Evolutionary conservation across 2,113 vertebrate genomes (phyloP).

Genomic region (Procavia capensis): DNA sequence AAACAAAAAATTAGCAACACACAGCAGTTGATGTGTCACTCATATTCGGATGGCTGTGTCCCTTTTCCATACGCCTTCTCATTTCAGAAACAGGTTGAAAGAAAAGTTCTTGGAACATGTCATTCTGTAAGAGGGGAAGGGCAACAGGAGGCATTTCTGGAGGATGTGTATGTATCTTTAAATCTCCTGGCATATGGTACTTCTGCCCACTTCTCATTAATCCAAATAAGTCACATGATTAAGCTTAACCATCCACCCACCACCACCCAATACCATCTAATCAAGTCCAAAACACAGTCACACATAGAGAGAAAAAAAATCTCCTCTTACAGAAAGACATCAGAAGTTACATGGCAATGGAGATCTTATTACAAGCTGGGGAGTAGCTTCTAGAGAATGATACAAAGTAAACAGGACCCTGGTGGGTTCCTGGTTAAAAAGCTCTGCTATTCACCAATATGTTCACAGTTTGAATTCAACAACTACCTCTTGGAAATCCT

Average conservation of each 20-base stretch:
- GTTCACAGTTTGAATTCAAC: too few species aligned
- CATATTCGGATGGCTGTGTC: accelerated
- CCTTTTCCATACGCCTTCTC: neutral
- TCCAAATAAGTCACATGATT: neutral
- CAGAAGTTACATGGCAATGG: neutral
- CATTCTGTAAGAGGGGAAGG: neutral
- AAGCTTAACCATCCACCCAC: neutral
- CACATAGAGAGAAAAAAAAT: neutral
- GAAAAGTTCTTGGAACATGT: neutral
- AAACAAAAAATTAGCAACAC: too few species aligned
- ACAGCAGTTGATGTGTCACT: neutral
- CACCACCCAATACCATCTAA: too few species aligned
- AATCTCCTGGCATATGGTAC: neutral
- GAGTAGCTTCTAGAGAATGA: neutral
- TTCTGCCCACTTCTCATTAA: neutral
- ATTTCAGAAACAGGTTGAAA: neutral
- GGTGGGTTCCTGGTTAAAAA: too few species aligned
- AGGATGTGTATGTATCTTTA: neutral
- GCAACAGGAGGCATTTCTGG: neutral
- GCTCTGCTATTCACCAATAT: too few species aligned
- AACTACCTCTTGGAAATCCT: too few species aligned
- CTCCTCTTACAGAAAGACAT: neutral
- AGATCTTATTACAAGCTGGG: neutral
- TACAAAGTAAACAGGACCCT: too few species aligned
- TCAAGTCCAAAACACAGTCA: too few species aligned